A percentile compares a stretch with the other conserved stretches of the same genome.
phyloP scores from a whole-genome alignment of 2,888 invertebrate species.

The Ochropleura leucogaster region DNA sequence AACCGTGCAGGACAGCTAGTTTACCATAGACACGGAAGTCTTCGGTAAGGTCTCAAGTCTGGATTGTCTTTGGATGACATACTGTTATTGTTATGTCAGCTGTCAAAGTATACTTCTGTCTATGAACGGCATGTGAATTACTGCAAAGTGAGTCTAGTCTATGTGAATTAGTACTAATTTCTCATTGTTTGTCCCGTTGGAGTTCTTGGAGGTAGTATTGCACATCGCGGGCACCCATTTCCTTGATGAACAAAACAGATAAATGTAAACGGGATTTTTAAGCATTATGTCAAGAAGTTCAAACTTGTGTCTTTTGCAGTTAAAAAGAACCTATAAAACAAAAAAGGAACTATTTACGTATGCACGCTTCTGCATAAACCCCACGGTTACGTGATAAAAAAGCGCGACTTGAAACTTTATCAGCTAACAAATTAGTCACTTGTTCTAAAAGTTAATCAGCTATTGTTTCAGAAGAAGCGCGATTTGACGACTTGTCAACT shows the following conservation, averaged over 20 bases:
- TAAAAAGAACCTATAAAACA: background rate
- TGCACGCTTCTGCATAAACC: background rate
- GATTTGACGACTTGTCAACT: constrained; percentile 8
- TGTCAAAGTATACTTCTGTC: constrained; percentile 1
- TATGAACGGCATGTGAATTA: constrained; percentile 11
- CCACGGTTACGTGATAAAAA: background rate
- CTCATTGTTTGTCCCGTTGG: constrained; percentile 8
- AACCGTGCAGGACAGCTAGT: no score
- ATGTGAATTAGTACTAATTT: constrained; percentile 1
- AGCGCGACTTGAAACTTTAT: constrained; percentile 2
- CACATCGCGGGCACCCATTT: background rate
- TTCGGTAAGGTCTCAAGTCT: constrained; percentile 2
- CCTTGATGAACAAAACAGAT: background rate
- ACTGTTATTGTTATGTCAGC: constrained; percentile 31
- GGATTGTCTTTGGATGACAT: constrained; percentile 36
- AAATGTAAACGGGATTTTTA: background rate
- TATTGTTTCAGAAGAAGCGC: constrained; percentile 12
- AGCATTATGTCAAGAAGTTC: background rate
- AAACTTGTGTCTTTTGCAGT: background rate
- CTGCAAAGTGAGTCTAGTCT: constrained; percentile 12
- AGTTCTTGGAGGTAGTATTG: constrained; percentile 1
- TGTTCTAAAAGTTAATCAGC: background rate
- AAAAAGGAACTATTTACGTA: background rate
- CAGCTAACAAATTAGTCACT: background rate
- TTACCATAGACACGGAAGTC: no score